A percentile compares a stretch with the other conserved stretches of the same genome.
Conservation (phyloP, 2,113 vertebrate genomes). For the Laticauda laticaudata region DNA sequence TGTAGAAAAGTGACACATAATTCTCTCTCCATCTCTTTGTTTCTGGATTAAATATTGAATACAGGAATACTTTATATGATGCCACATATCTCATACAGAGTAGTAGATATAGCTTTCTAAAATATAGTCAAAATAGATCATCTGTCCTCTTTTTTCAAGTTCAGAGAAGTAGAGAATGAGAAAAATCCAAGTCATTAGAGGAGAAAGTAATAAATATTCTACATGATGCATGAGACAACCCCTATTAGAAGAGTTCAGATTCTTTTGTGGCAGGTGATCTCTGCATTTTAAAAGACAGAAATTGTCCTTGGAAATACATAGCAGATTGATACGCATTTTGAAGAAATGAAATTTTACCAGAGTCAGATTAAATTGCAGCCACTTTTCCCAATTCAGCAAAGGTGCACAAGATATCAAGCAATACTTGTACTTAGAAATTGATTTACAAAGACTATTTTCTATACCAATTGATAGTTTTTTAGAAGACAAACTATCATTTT, state of each 20-base stretch:
- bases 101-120: neutral
- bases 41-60: neutral
- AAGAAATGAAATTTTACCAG: slow-evolving; percentile 9
- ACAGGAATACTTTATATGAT: neutral
- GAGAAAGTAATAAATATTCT: slow-evolving; percentile 23
- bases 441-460: slow-evolving; percentile 36
- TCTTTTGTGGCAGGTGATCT: slow-evolving; percentile 28
- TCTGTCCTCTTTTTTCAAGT: neutral
- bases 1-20: neutral
- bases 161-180: neutral
- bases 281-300: slow-evolving; percentile 25
- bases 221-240: neutral
- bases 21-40: neutral
- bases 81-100: neutral
- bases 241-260: slow-evolving; percentile 5
- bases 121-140: neutral
- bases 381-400: slow-evolving; percentile 32
- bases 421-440: slow-evolving; percentile 21
- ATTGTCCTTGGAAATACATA: neutral
- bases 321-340: slow-evolving; percentile 27
- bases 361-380: slow-evolving; percentile 3
- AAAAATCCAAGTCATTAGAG: neutral
- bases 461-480: slow-evolving; percentile 26
- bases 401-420: neutral
- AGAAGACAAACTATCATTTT: neutral